Base-by-base conservation (phyloP, 1,140 invertebrate genomes). In the Procambarus clarkii region DNA sequence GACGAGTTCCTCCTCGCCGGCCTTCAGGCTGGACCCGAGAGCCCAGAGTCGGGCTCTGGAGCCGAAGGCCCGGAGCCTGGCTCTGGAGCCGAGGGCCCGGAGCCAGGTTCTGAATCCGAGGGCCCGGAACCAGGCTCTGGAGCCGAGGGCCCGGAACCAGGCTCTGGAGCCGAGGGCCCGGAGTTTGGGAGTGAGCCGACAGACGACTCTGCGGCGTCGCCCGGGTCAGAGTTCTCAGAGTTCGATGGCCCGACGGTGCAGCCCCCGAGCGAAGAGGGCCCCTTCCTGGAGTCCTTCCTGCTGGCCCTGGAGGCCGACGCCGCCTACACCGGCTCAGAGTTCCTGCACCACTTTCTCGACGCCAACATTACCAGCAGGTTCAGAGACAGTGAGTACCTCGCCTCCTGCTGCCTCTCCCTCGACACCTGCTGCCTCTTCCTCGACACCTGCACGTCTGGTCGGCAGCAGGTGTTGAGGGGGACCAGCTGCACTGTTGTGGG, bases 321-420 rank as follows among this genome's bases (percentile, higher is more conserved):
- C 21, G 89, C 15, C 54, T 74, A 44, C 69, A 79, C 95, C 58
- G 96, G 96, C 60, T 95, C 96, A 91, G 96, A 96, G n/a, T 96
- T 96, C 93, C 95, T 96, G 90, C 95, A 96, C 93, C 96, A 96
- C 92, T 94, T 96, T 77, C 95, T 95, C 5, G 95, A 95, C 92
- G 95, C 95, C 60, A 96, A 96, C 94, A 95, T 96, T 15, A 95
- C 95, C 64, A 94, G 95, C 91, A 94, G 95, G 85, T 94, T 96
- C n/a, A 93, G 94, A 89, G 95, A 96, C 93, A 95, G 95, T 96
- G 93, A 94, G 88, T 58, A n/a, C 21, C 34, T 34, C 34, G 34
- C 18, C 13, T 21, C 64, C 18, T n/a, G 64, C 21, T 69, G 11
- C 64, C 5, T 69, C 34, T 34, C 34, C 34, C 34, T 34, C 34